These are phyloP conservation scores for Aurelia sp. DNA, from an alignment of 30 jellyfish, hydroid and myxozoan species.

Conservation along the genomic window DNA sequence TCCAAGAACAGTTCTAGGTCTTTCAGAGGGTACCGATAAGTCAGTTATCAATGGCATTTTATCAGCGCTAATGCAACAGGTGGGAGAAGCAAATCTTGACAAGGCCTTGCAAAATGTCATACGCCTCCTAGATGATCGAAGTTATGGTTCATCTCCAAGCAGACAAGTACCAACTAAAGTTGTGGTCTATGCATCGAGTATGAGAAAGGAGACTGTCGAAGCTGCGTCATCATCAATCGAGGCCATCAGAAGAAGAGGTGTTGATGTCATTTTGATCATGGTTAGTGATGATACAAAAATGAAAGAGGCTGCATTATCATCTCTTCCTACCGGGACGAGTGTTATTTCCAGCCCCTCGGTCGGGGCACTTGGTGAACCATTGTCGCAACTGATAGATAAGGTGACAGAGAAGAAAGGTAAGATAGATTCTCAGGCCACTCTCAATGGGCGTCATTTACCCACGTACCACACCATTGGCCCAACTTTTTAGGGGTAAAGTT, in stretches of 20 bases:
- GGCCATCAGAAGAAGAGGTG: conserved; percentile 24
- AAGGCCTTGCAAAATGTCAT: conserved; percentile 49
- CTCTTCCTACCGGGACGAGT: conserved; percentile 30
- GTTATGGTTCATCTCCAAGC: not conserved
- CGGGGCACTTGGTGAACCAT: conserved; percentile 46
- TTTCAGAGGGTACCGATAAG: conserved; percentile 48
- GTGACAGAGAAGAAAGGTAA: conserved; percentile 39
- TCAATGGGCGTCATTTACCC: too few relatives aligned
- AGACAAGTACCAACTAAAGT: conserved; percentile 49
- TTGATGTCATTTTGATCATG: conserved; percentile 6
- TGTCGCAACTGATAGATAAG: conserved; percentile 19
- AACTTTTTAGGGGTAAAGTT: too few relatives aligned
- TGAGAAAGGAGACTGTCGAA: conserved; percentile 25
- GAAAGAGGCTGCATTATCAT: conserved; percentile 5
- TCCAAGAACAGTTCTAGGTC: conserved; percentile 40
- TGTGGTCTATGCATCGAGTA: conserved; percentile 38
- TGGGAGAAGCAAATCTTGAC: conserved; percentile 29
- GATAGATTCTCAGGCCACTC: not conserved
- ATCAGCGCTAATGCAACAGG: conserved; percentile 6
- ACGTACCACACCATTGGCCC: too few relatives aligned
- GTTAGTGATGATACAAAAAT: conserved; percentile 16
- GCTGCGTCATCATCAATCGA: conserved; percentile 19
- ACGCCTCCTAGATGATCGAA: conserved; percentile 33
- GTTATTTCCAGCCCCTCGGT: conserved; percentile 25
- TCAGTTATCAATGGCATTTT: conserved; percentile 12